A percentile compares a stretch with the other conserved stretches of the same genome.
Evolutionary conservation across 2,797 vertebrate genomes (phyloP).

Genomic region (Lophotriccus pileatus): DNA sequence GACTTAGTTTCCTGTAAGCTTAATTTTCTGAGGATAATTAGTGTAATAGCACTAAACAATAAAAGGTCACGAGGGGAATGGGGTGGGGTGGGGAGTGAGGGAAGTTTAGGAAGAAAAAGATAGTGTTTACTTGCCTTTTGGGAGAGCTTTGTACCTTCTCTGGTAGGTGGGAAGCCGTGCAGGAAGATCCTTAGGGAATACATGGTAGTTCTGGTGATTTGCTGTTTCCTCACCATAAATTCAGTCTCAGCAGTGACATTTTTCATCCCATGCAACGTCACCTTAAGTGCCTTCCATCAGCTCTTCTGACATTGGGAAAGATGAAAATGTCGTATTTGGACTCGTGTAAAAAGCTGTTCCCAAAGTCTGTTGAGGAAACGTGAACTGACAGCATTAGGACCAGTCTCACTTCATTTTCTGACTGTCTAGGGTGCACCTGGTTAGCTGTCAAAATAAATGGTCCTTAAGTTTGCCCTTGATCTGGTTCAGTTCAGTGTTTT

Average conservation of each 20-base stretch:
- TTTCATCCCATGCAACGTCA: background rate
- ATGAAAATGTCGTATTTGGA: background rate
- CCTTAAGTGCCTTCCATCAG: background rate
- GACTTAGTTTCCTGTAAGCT: background rate
- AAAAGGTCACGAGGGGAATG: background rate
- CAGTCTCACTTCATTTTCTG: background rate
- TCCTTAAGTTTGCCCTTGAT: slow-evolving; percentile 54
- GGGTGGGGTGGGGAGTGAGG: background rate
- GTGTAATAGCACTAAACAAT: background rate
- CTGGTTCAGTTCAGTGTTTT: slow-evolving; percentile 52
- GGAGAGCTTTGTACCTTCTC: background rate
- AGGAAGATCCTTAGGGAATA: background rate
- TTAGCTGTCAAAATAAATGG: background rate
- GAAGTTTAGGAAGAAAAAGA: background rate
- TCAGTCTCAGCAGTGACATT: background rate
- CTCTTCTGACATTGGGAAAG: background rate
- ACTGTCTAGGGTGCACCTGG: background rate
- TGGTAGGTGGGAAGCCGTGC: background rate
- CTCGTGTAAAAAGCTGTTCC: background rate
- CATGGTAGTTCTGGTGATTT: background rate
- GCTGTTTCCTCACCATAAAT: background rate
- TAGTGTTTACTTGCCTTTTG: background rate
- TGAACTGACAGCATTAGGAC: background rate
- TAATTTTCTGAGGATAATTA: background rate
- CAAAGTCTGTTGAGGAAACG: background rate